These are phyloP conservation scores for Salpingus planirostris DNA, from an alignment of 2,888 invertebrate species.

Conservation along the genomic window DNA sequence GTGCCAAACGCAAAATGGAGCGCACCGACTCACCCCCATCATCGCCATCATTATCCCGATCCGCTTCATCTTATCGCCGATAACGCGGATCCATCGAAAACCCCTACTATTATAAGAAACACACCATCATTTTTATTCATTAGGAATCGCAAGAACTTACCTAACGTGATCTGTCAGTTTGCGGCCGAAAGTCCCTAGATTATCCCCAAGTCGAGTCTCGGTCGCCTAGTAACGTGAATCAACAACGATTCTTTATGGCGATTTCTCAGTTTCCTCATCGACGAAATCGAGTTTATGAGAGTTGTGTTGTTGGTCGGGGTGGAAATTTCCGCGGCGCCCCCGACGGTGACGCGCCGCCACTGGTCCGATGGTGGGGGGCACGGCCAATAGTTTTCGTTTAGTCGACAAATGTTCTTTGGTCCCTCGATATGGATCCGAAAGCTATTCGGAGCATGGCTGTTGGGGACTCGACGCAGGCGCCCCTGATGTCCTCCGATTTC, in stretches of 20 bases:
- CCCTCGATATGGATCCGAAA: conserved; percentile 20
- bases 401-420: conserved; percentile 16
- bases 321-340: not conserved
- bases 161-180: too few species aligned
- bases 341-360: conserved; percentile 16
- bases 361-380: conserved; percentile 19
- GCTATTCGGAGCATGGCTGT: conserved; percentile 26
- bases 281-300: too few species aligned
- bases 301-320: not conserved
- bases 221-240: not conserved
- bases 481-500: too few species aligned
- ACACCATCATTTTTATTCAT: too few species aligned
- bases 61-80: too few species aligned
- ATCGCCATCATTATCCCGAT: too few species aligned
- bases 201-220: too few species aligned
- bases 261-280: not conserved
- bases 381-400: conserved; percentile 23
- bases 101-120: too few species aligned
- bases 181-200: too few species aligned
- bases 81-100: too few species aligned
- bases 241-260: not conserved
- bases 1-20: conserved; percentile 15
- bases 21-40: not conserved
- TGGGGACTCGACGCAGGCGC: conserved; percentile 20
- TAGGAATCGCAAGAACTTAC: too few species aligned